Percentiles rank a stretch among this genome's conserved stretches.
phyloP scores from a whole-genome alignment of 2,797 vertebrate species.

The Delichon dasypus region DNA sequence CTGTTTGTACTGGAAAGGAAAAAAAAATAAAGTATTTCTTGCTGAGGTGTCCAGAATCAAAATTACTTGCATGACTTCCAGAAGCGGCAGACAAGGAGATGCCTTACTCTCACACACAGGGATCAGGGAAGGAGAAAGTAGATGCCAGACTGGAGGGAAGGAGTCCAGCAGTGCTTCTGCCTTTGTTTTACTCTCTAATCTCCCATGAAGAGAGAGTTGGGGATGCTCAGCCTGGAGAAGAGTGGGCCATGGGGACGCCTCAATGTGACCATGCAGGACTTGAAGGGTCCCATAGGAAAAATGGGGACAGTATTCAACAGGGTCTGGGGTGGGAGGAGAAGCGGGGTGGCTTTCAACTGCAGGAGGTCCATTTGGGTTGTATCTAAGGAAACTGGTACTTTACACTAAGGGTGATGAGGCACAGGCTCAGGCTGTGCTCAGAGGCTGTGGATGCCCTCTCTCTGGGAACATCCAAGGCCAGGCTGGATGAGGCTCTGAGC shows the following conservation, averaged over 20 bases:
- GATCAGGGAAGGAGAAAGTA: neutral
- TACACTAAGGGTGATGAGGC: neutral
- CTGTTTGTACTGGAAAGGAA: conserved; percentile 43
- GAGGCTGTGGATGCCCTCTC: neutral
- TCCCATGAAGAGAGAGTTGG: neutral
- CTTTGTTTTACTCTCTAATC: neutral
- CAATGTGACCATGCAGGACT: fast-evolving
- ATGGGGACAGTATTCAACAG: neutral
- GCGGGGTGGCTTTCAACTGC: neutral
- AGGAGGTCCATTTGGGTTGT: fast-evolving
- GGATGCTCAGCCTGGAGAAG: neutral
- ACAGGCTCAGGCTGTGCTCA: neutral
- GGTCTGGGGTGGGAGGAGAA: neutral
- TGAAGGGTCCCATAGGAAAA: neutral
- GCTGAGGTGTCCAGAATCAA: conserved; percentile 5
- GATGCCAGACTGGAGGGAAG: neutral
- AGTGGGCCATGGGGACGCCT: neutral
- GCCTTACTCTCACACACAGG: neutral
- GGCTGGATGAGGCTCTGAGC: neutral
- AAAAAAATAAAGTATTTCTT: conserved; percentile 28
- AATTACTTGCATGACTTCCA: neutral
- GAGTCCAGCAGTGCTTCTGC: neutral
- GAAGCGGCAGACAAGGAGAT: neutral
- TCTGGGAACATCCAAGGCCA: too few relatives aligned
- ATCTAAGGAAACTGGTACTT: neutral